Conservation (phyloP, 2,888 invertebrate genomes). For the Drosophila putrida region DNA sequence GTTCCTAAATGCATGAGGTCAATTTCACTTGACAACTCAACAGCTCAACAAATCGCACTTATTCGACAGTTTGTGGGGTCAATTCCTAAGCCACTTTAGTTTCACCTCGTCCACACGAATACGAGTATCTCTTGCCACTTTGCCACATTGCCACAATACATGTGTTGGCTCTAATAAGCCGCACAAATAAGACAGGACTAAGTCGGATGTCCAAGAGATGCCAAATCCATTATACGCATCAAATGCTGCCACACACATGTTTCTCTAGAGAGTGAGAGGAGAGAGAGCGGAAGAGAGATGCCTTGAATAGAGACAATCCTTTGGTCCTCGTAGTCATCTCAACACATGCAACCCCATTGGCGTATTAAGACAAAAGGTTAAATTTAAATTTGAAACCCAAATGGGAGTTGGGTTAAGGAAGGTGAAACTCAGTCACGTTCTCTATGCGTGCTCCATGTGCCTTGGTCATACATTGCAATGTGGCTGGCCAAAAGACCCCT, state of each 20-base stretch:
- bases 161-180: slow-evolving; percentile 64
- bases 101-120: slow-evolving; percentile 34
- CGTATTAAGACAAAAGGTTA: slow-evolving; percentile 82
- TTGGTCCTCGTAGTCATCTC: slow-evolving; percentile 22
- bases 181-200: slow-evolving; percentile 56
- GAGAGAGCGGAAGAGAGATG: slow-evolving; percentile 6
- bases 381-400: slow-evolving; percentile 81
- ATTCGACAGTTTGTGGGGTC: slow-evolving; percentile 27
- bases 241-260: slow-evolving; percentile 41
- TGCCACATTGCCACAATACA: slow-evolving; percentile 48
- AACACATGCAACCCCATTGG: slow-evolving; percentile 51
- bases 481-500: slow-evolving; percentile 51
- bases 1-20: slow-evolving; percentile 39
- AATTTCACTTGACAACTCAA: slow-evolving; percentile 43
- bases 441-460: slow-evolving; percentile 56
- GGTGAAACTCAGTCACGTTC: slow-evolving; percentile 50
- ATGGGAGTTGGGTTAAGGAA: slow-evolving; percentile 28
- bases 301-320: slow-evolving; percentile 32
- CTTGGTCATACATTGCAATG: slow-evolving; percentile 76
- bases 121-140: not conserved
- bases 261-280: slow-evolving; percentile 11
- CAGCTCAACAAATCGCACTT: slow-evolving; percentile 38
- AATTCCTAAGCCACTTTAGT: slow-evolving; percentile 28
- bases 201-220: slow-evolving; percentile 62
- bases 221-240: slow-evolving; percentile 62